Conservation (phyloP, 2,797 vertebrate genomes). For the Manis pentadactyla region DNA sequence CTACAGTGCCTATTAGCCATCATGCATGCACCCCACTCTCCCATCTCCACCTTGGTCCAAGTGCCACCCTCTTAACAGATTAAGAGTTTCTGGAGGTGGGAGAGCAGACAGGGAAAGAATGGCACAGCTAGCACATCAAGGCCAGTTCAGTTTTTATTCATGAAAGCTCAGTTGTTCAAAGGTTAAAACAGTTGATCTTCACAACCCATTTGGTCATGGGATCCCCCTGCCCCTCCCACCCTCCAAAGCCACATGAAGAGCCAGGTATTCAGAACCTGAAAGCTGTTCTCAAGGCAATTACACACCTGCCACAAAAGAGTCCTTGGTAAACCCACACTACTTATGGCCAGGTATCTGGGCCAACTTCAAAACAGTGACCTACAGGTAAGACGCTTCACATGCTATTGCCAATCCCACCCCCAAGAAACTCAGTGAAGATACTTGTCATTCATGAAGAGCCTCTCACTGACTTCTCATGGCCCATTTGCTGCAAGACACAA, state of each 20-base stretch:
- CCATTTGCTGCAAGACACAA: conserved; percentile 33
- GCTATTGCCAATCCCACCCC: not conserved
- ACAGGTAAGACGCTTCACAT: conserved; percentile 7
- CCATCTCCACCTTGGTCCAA: not conserved
- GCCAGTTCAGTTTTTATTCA: not conserved
- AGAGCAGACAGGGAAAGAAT: not conserved
- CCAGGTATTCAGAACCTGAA: not conserved
- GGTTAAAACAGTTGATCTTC: not conserved
- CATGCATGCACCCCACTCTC: not conserved
- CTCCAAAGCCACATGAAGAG: not conserved
- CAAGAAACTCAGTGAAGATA: not conserved
- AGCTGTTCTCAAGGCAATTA: not conserved
- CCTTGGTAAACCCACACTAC: conserved; percentile 22
- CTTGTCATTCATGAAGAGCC: not conserved
- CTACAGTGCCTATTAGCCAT: not conserved
- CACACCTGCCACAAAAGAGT: not conserved
- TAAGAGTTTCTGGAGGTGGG: not conserved
- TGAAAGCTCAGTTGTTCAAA: not conserved
- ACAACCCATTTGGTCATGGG: not conserved
- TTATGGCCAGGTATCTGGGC: not conserved
- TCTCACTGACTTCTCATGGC: not conserved
- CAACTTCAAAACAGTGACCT: conserved; percentile 13
- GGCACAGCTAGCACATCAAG: not conserved
- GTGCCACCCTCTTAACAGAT: not conserved
- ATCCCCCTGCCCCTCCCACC: not conserved